Base-by-base conservation (phyloP, 2,797 vertebrate genomes). In the Cryptoprocta ferox region DNA sequence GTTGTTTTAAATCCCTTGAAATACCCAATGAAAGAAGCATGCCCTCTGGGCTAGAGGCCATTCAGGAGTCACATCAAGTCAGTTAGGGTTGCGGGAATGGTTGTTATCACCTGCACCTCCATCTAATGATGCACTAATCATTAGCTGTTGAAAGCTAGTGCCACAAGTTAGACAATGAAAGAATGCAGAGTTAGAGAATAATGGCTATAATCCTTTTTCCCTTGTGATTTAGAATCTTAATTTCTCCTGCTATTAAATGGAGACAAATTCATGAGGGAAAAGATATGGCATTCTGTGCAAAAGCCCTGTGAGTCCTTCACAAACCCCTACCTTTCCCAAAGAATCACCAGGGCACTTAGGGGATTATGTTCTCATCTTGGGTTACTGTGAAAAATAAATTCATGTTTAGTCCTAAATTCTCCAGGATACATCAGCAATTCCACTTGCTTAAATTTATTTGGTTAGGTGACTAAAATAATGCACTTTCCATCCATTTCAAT, bases 1-100 rank as follows among this genome's bases (percentile, higher is more conserved):
- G 5, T 75, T 79, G 13, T 59, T 73, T 96, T 45, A 94, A 92
- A 91, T 70, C 65, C 3, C 11, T 86, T 87, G 65, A 92, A 91
- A 66, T 71, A 39, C 0, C 6, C 15, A 75, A 42, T 32, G 75
- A 37, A 84, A 83, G 24, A 59, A 79, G 1, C 18, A 71, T 32
- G 5, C 12, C 4, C 19, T 63, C 37, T 86, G 26, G 7, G 50
- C 30, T 61, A 42, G 15, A 71, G 5, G 15, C 24, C 3, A 53
- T 30, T 79, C 30, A 63, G 32, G 56, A 37, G 26, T 91, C 42
- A 71, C 13, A 70, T 70, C 2, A 56, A 85, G 12, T 93, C 30
- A 70, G 24, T 65, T 63, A 39, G 12, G 24, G 18, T 42, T 48
- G 12, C 14, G 92, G 48, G 4, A 75, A 75, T 53, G 11, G 1